phyloP scores from a whole-genome alignment of 2,113 vertebrate genomes.

The Microcebus griseorufus region DNA sequence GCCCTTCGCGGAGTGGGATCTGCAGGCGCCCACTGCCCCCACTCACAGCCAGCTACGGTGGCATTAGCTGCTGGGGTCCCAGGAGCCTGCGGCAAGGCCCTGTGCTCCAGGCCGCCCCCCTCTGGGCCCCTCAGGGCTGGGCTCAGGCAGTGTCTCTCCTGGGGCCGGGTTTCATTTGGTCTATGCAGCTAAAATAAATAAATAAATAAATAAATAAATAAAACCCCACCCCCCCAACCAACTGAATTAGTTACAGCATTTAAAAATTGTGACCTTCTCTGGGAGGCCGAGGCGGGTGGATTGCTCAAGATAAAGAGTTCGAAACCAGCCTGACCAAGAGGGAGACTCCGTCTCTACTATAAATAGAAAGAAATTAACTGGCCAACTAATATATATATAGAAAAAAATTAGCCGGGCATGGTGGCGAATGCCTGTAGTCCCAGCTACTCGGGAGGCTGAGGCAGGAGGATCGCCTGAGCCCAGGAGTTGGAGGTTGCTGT shows the following conservation, averaged over 20 bases:
- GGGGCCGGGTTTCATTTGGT: background rate
- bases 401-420: too few relatives aligned
- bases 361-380: too few relatives aligned
- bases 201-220: background rate
- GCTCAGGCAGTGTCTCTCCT: too few relatives aligned
- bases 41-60: background rate
- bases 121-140: background rate
- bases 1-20: background rate
- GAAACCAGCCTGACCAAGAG: too few relatives aligned
- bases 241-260: background rate
- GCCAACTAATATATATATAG: too few relatives aligned
- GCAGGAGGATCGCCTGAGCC: too few relatives aligned
- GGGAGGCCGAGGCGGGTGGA: too few relatives aligned
- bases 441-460: too few relatives aligned
- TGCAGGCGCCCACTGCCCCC: background rate
- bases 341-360: too few relatives aligned
- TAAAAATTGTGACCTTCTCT: background rate
- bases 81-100: background rate
- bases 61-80: background rate
- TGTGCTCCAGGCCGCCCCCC: rapidly evolving
- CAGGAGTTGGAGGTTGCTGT: too few relatives aligned
- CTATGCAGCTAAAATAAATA: background rate
- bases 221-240: background rate
- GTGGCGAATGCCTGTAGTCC: too few relatives aligned
- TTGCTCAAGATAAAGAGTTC: too few relatives aligned